Base-by-base conservation (phyloP, 2,797 vertebrate genomes). In the Chaenodraco wilsoni region DNA sequence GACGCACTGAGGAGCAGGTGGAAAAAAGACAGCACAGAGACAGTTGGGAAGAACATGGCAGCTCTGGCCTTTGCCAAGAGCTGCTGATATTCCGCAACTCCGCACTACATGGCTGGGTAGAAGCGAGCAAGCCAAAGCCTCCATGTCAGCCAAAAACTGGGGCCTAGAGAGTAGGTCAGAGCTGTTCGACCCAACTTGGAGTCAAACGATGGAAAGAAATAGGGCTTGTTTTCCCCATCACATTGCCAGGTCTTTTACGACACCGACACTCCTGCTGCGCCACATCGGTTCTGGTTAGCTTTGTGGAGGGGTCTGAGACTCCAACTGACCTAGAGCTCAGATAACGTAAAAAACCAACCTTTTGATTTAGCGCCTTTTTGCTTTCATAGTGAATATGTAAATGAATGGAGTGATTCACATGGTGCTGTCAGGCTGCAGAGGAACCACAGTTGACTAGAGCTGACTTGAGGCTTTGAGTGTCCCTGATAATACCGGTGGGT, bases 91-190 rank as follows among this genome's bases (percentile, higher is more conserved):
- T 37, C 84, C 72, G 56, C 78, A 84, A 78, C 87, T 87, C 87
- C 78, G 84, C 86, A 84, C 46, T 88, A 92, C 92, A 94, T 91
- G 89, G 90, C 88, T 92, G 90, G 91, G 89, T 94, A 91, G 91
- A 89, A 92, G 88, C 45, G 81, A 93, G 88, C 87, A 88, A 90
- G 91, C 84, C 89, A 87, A 78, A 90, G 84, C 88, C 85, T 90
- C 86, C 82, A 72, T 89, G 88, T 90, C 87, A 88, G 91, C 89
- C 87, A 93, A 90, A 27, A 86, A 76, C 77, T 19, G 37, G 69
- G 67, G 79, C 82, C 82, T 81, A 72, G 76, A 88, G 88, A 91
- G 79, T 86, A 74, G 90, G 93, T 92, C 86, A 89, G 87, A 90
- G 74, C 81, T 85, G 83, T 88, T 89, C 73, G 23, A 73, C 76